Percentiles rank a stretch among this genome's conserved stretches.
Conservation (phyloP, 2,797 vertebrate genomes). For the Lepus townsendii region DNA sequence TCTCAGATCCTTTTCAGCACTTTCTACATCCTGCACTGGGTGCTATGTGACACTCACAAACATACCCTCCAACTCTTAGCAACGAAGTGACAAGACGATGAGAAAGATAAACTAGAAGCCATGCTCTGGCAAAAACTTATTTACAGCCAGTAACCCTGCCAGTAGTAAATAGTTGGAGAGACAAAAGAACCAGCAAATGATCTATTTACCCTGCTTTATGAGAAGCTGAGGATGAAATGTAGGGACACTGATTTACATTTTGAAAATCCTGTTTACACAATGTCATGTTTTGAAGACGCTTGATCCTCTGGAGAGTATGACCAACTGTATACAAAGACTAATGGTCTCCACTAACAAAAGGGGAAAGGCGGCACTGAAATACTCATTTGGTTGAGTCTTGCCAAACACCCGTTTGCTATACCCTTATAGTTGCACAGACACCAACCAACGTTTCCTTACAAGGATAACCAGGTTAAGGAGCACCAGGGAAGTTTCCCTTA, state of each 20-base stretch:
- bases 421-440: neutral
- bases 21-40: neutral
- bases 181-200: slow-evolving; percentile 11
- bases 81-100: slow-evolving; percentile 8
- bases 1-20: neutral
- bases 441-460: neutral
- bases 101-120: slow-evolving; percentile 41
- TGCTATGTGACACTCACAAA: neutral
- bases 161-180: slow-evolving; percentile 38
- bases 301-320: slow-evolving; percentile 12
- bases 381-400: neutral
- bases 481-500: neutral
- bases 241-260: neutral
- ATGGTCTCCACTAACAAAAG: neutral
- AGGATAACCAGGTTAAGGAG: slow-evolving; percentile 4
- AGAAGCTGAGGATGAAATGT: slow-evolving; percentile 1
- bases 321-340: neutral
- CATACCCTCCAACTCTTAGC: neutral
- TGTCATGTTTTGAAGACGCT: neutral
- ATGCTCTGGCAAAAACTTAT: neutral
- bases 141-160: slow-evolving; percentile 5
- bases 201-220: neutral
- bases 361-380: neutral
- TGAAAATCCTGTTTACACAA: neutral
- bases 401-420: neutral